phyloP scores from a whole-genome alignment of 2,797 vertebrate species.

The Kryptolebias ocellatus region DNA sequence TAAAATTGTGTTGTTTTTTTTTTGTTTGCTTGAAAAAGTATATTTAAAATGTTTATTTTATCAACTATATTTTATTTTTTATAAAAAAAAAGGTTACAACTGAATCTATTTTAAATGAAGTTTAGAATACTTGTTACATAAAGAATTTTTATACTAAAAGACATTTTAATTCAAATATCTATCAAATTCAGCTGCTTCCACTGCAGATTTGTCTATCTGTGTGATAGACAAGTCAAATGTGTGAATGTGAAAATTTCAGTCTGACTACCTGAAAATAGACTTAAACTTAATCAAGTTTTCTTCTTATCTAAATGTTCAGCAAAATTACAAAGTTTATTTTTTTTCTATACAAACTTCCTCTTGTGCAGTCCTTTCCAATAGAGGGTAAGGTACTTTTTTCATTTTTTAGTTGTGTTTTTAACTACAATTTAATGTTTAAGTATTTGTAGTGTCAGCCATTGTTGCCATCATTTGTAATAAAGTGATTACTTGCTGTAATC shows the following conservation, averaged over 20 bases:
- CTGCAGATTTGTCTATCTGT: not conserved
- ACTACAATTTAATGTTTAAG: not conserved
- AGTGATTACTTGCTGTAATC: not conserved
- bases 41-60: not conserved
- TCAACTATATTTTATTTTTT: too few species aligned
- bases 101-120: not conserved
- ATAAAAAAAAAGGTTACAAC: not conserved
- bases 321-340: not conserved
- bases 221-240: constrained; percentile 10
- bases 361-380: too few species aligned
- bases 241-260: not conserved
- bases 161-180: constrained; percentile 5
- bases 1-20: not conserved
- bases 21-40: not conserved
- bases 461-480: not conserved
- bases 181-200: constrained; percentile 21
- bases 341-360: too few species aligned
- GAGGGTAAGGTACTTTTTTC: too few species aligned
- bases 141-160: not conserved
- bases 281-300: not conserved
- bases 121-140: not conserved
- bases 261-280: fast-evolving
- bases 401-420: too few species aligned
- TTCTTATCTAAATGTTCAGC: not conserved
- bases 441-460: not conserved